These are phyloP conservation scores for Listrodromus nycthemerus DNA, from an alignment of 2,888 invertebrate genomes.

Conservation along the genomic window DNA sequence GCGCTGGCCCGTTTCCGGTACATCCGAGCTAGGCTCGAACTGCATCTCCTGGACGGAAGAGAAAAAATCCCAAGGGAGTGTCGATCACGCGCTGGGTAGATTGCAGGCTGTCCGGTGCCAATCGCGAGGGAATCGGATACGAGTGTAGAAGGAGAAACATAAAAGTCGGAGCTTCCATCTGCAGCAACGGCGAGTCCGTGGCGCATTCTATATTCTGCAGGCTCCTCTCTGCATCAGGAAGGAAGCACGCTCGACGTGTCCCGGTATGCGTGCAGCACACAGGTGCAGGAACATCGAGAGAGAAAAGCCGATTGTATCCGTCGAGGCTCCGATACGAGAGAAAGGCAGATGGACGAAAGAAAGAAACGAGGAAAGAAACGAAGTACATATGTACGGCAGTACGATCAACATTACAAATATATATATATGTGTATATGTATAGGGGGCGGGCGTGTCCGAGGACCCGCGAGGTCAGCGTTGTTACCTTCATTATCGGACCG, in stretches of 20 bases:
- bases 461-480: constrained; percentile 80
- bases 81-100: constrained; percentile 80
- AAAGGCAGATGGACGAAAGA: constrained; percentile 28
- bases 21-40: neutral
- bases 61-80: constrained; percentile 70
- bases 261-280: constrained; percentile 32
- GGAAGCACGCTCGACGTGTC: constrained; percentile 28
- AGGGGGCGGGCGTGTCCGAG: constrained; percentile 75
- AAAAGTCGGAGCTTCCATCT: constrained; percentile 47
- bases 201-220: neutral
- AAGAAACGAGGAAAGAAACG: constrained; percentile 51
- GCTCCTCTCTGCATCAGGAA: constrained; percentile 30
- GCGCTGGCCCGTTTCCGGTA: neutral
- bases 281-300: constrained; percentile 20
- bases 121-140: constrained; percentile 78
- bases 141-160: constrained; percentile 61
- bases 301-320: constrained; percentile 46
- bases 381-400: constrained; percentile 41
- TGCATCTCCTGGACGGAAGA: constrained; percentile 14
- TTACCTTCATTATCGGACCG: constrained; percentile 79
- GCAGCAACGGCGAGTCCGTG: neutral
- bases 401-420: constrained; percentile 57
- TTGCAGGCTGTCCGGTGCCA: constrained; percentile 76
- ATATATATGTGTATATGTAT: constrained; percentile 15
- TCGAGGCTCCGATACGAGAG: neutral